Conservation (phyloP, 2,888 invertebrate species). For the Elgonia sp. region DNA sequence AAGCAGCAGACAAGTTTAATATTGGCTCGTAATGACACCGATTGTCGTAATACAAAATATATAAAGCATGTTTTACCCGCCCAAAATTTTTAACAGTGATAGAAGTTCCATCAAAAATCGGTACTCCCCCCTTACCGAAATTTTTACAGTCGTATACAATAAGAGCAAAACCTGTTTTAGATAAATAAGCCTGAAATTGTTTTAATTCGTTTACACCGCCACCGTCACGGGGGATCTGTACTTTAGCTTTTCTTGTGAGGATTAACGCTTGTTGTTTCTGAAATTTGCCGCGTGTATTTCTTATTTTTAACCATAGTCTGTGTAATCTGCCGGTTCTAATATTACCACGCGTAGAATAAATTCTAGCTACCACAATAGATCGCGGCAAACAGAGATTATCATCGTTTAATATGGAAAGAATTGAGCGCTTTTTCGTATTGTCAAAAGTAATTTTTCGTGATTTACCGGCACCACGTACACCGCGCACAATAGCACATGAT, state of each 20-base stretch:
- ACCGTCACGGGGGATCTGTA: neutral
- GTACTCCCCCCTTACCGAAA: conserved; percentile 2
- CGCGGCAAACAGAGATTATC: conserved; percentile 36
- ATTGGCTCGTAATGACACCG: conserved; percentile 24
- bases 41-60: conserved; percentile 24
- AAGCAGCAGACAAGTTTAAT: conserved; percentile 3
- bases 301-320: conserved; percentile 1
- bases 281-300: neutral
- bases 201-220: conserved; percentile 20
- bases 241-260: neutral
- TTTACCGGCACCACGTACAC: neutral
- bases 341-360: neutral
- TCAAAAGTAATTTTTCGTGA: neutral
- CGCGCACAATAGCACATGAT: neutral
- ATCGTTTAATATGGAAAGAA: conserved; percentile 5
- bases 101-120: neutral
- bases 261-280: conserved; percentile 5
- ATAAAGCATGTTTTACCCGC: neutral
- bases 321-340: neutral
- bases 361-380: neutral
- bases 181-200: conserved; percentile 14
- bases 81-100: neutral
- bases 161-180: neutral
- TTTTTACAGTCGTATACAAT: neutral
- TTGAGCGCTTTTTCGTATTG: conserved; percentile 4